A percentile compares a stretch with the other conserved stretches of the same genome.
Evolutionary conservation across 2,888 invertebrate genomes (phyloP).

Genomic region (Xanthostigma xanthostigma): DNA sequence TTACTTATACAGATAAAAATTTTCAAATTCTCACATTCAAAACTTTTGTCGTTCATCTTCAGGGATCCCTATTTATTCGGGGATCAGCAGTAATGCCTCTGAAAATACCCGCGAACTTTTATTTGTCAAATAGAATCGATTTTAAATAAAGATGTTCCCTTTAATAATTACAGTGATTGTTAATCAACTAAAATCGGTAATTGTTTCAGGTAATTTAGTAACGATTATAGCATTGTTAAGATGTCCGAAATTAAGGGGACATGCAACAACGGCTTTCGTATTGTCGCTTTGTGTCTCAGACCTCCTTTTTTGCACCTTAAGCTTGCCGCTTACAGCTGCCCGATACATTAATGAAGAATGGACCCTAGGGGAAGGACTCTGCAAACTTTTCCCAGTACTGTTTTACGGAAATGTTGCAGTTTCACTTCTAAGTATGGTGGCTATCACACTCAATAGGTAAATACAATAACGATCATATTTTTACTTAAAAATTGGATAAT

Average conservation of each 20-base stretch:
- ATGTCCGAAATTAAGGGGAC: constrained; percentile 62
- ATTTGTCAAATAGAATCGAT: too few relatives aligned
- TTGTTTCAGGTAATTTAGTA: constrained; percentile 58
- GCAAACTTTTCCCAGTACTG: constrained; percentile 73
- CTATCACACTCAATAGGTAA: constrained; percentile 77
- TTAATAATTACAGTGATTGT: too few relatives aligned
- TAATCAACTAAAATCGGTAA: too few relatives aligned
- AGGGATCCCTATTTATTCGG: too few relatives aligned
- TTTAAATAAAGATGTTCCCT: too few relatives aligned
- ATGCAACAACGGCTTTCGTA: constrained; percentile 80
- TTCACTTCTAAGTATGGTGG: constrained; percentile 76
- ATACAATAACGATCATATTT: constrained; percentile 10
- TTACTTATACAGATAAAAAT: too few relatives aligned
- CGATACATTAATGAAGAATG: constrained; percentile 68
- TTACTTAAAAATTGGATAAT: too few relatives aligned
- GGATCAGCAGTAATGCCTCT: too few relatives aligned
- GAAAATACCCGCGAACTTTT: too few relatives aligned
- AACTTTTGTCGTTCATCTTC: too few relatives aligned
- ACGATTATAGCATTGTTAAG: constrained; percentile 65
- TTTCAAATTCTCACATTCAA: too few relatives aligned
- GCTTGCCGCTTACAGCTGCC: constrained; percentile 70
- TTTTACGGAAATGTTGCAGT: constrained; percentile 85
- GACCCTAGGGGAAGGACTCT: constrained; percentile 62
- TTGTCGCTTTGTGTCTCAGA: constrained; percentile 76
- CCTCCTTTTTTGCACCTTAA: constrained; percentile 69